Percentiles rank a stretch among this genome's conserved stretches.
phyloP scores from a whole-genome alignment of 92 coral and sea anemone species.

The Palythoa grandis region DNA sequence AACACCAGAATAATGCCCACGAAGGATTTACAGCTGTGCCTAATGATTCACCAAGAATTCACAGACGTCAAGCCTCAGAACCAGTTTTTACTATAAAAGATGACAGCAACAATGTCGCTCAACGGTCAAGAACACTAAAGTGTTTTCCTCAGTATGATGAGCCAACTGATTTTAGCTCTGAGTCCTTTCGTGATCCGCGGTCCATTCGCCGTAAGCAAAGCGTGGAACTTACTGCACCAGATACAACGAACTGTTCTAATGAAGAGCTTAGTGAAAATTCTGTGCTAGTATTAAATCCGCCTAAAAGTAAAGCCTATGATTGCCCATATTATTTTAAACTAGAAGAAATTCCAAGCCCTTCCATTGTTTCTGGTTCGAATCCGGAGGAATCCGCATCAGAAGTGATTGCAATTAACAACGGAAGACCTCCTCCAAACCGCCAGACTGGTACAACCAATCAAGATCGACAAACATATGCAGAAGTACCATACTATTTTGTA shows the following conservation, averaged over 20 bases:
- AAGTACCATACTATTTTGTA: slow-evolving; percentile 20
- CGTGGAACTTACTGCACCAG: neutral
- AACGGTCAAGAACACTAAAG: neutral
- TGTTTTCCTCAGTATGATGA: neutral
- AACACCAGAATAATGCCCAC: neutral
- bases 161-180: neutral
- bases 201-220: neutral
- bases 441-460: neutral
- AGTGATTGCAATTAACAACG: neutral
- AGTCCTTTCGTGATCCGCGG: neutral
- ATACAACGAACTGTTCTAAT: neutral
- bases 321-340: slow-evolving; percentile 8
- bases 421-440: neutral
- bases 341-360: neutral
- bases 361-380: neutral
- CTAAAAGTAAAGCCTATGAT: neutral
- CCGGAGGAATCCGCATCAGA: neutral
- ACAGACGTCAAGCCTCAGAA: neutral
- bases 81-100: neutral
- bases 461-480: neutral
- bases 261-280: neutral
- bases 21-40: neutral
- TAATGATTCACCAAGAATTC: neutral
- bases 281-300: no score
- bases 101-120: neutral